Percentiles rank a stretch among this genome's conserved stretches.
Evolutionary conservation across 2,797 vertebrate genomes (phyloP).

Genomic region (Tokudaia tokunoshimensis): DNA sequence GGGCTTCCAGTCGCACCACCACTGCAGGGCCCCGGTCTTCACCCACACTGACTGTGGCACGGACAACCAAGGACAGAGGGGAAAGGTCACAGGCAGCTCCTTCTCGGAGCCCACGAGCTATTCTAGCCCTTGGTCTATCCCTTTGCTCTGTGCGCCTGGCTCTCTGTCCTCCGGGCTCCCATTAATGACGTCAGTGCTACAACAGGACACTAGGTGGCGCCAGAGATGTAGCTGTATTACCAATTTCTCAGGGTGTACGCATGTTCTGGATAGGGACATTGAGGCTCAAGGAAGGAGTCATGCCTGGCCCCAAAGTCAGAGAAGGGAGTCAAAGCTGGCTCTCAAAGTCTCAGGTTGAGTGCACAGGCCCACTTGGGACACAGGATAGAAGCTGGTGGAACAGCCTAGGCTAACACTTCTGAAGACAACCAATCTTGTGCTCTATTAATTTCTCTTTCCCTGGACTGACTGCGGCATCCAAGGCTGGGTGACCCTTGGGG

Average conservation of each 20-base stretch:
- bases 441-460: neutral
- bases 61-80: neutral
- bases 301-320: neutral
- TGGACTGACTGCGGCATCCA: neutral
- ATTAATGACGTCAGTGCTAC: fast-evolving
- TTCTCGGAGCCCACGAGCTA: neutral
- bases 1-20: conserved; percentile 99
- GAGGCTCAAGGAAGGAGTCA: neutral
- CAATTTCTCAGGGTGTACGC: too few relatives aligned
- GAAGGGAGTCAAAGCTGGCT: neutral
- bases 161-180: neutral
- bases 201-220: neutral
- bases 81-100: neutral
- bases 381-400: neutral
- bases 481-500: neutral
- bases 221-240: fast-evolving
- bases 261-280: neutral
- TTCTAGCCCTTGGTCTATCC: too few relatives aligned
- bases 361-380: neutral
- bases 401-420: neutral
- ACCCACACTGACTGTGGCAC: conserved; percentile 95
- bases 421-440: fast-evolving
- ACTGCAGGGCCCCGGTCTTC: conserved; percentile 96
- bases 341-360: neutral
- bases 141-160: fast-evolving